Evolutionary conservation across 2,888 invertebrate species (phyloP), one percentile per base, ranked within the genome.

Genomic region (Agriotes lineatus): DNA sequence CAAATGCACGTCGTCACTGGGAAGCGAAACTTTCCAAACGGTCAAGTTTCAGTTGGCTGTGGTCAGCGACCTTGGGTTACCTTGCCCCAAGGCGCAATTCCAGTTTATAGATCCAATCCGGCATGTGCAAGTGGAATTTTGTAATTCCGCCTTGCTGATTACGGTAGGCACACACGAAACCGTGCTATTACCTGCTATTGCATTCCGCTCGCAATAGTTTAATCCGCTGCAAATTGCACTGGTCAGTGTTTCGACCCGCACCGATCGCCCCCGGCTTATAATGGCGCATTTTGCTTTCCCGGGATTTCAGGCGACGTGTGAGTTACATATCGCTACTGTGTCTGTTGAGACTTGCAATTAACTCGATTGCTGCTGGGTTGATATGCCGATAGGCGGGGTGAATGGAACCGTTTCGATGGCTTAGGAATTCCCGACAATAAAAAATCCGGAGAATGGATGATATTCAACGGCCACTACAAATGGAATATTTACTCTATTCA

Each of bases 41-140:
- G 50, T 66, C 66, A 60, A 37, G 58, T 65, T 60, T 39, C 54
- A 67, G 62, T 67, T 67, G 67, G 52, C 45, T 58, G 57, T 69
- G 69, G 69, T 66, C 69, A 66, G 66, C 62, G 66, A 69, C 69
- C 69, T 69, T 69, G 66, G 18, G 58, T 65, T 69, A 69, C 69
- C 69, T 69, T 66, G 66, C 69, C 58, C 19, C 48, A 50, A 65
- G 65, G 59, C 58, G 50, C 52, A 65, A 65, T 65, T 58, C 58
- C 52, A 65, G 65, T 65, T 58, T 52, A 45, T 65, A 42, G 50
- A 52, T 35, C n/a, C 50, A 59, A 65, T 58, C 45, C 48, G 57
- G 50, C 42, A 56, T 45, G 44, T 44, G 20, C 33, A 60, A 60
- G 30, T 48, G 44, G 42, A 58, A 56, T 44, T 30, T 58, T 58